These are phyloP conservation scores for Gymnoscopelus braueri DNA, from an alignment of 2,797 vertebrate genomes.

Conservation along the genomic window DNA sequence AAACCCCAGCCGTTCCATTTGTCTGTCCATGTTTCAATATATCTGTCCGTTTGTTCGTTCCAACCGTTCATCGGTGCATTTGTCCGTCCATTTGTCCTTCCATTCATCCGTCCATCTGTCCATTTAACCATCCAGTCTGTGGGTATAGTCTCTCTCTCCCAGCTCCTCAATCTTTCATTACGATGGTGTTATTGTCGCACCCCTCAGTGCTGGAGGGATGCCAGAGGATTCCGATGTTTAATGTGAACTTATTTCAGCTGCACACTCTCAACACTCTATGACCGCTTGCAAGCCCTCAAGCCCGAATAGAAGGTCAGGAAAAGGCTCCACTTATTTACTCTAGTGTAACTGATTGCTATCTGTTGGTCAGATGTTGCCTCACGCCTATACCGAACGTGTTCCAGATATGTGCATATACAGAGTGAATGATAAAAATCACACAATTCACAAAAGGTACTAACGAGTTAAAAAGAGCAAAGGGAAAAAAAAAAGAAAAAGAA, in stretches of 20 bases:
- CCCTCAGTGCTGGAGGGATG: slow-evolving; percentile 18
- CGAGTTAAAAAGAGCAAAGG: no score
- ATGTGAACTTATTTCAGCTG: slow-evolving; percentile 13
- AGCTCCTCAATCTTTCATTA: slow-evolving; percentile 19
- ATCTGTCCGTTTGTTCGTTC: slow-evolving; percentile 13
- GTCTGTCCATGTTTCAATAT: slow-evolving; percentile 43
- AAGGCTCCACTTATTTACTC: not conserved
- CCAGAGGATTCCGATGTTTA: slow-evolving; percentile 5
- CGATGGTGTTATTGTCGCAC: slow-evolving; percentile 28
- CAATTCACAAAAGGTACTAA: no score
- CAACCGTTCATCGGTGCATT: not conserved
- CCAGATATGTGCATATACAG: no score
- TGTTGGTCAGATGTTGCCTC: slow-evolving; percentile 9
- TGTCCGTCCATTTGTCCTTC: slow-evolving; percentile 36
- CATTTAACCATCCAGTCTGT: slow-evolving; percentile 7
- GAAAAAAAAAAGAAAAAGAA: not conserved
- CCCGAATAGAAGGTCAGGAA: not conserved
- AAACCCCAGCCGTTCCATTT: slow-evolving; percentile 49
- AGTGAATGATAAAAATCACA: no score
- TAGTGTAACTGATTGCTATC: slow-evolving; percentile 1
- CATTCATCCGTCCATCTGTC: slow-evolving; percentile 3
- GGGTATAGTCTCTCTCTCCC: not conserved
- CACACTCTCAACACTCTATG: not conserved
- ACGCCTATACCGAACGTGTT: not conserved
- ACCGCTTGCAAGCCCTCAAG: no score